phyloP scores from a whole-genome alignment of 1,140 invertebrate species.

The Hestina assimilis region DNA sequence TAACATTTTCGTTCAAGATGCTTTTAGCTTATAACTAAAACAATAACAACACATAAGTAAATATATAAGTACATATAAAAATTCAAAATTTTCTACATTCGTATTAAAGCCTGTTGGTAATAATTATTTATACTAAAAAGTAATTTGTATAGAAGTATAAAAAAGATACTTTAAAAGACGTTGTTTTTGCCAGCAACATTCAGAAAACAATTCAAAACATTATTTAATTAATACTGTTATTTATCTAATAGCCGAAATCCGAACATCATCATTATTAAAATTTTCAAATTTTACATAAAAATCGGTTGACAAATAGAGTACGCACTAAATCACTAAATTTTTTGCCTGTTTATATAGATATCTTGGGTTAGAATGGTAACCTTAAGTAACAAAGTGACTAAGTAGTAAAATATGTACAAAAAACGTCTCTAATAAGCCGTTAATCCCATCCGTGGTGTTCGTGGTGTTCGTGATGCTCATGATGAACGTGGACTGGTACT shows the following conservation, averaged over 20 bases:
- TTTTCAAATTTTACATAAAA: no score
- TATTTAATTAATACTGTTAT: no score
- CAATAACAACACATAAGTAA: conserved; percentile 42
- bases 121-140: no score
- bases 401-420: conserved; percentile 59
- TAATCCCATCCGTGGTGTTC: conserved; percentile 82
- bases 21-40: no score
- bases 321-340: no score
- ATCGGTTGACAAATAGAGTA: no score
- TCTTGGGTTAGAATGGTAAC: conserved; percentile 57
- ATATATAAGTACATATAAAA: conserved; percentile 35
- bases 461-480: conserved; percentile 75
- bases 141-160: no score
- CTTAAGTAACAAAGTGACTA: conserved; percentile 67
- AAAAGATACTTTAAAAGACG: no score
- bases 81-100: conserved; percentile 35
- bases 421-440: conserved; percentile 43
- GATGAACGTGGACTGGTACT: conserved; percentile 79
- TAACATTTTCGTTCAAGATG: not conserved
- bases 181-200: conserved; percentile 38
- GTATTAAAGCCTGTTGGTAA: conserved; percentile 48
- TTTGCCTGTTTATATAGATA: no score
- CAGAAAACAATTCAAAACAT: conserved; percentile 44
- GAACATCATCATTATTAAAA: no score
- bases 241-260: no score